A percentile compares a stretch with the other conserved stretches of the same genome.
Conservation (phyloP, 2,888 invertebrate species). For the Barypeithes pellucidus region DNA sequence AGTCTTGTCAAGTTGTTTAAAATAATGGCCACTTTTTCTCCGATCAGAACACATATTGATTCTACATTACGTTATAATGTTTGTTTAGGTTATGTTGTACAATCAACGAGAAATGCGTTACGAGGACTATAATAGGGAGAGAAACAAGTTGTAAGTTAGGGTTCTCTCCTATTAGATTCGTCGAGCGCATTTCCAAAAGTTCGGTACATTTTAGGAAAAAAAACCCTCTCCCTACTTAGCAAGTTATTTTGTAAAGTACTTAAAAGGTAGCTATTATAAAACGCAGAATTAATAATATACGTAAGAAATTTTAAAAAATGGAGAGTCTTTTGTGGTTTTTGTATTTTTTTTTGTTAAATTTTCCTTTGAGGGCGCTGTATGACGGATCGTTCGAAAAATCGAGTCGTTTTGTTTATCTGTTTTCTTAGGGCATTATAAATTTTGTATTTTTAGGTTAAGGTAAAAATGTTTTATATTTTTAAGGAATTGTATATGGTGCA, state of each 20-base stretch:
- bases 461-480: conserved; percentile 25
- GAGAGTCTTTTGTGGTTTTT: conserved; percentile 38
- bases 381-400: conserved; percentile 3
- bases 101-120: conserved; percentile 33
- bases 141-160: conserved; percentile 24
- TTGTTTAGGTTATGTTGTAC: conserved; percentile 45
- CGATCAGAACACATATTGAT: conserved; percentile 18
- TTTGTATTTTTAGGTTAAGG: conserved; percentile 31
- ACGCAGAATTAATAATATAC: conserved; percentile 48
- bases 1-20: conserved; percentile 1
- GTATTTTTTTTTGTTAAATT: conserved; percentile 31
- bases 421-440: conserved; percentile 31
- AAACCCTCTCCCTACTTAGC: conserved; percentile 35
- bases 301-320: conserved; percentile 41
- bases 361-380: conserved; percentile 37
- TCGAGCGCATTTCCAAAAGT: conserved; percentile 13
- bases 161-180: neutral
- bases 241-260: conserved; percentile 54
- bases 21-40: conserved; percentile 4
- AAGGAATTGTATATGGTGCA: conserved; percentile 28
- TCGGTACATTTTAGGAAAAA: conserved; percentile 20
- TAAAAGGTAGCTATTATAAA: conserved; percentile 48
- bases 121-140: neutral
- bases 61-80: conserved; percentile 29
- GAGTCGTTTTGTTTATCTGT: conserved; percentile 23